These are phyloP conservation scores for Morinoia aosen DNA, from an alignment of 2,888 invertebrate species.

Conservation along the genomic window DNA sequence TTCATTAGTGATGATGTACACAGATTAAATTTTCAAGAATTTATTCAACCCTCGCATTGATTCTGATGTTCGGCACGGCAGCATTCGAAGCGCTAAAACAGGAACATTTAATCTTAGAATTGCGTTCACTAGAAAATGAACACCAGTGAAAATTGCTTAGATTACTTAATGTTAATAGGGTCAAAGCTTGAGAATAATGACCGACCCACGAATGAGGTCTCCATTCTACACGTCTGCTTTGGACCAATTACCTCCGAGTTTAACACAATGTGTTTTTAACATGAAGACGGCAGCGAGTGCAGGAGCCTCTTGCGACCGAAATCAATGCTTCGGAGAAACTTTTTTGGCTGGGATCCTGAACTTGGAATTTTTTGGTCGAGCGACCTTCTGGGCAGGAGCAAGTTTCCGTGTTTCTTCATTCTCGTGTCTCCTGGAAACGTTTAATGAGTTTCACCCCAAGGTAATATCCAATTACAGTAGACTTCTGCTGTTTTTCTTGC, in stretches of 20 bases:
- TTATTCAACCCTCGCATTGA: too few relatives aligned
- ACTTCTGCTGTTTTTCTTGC: background rate
- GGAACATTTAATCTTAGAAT: background rate
- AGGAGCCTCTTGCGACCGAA: background rate
- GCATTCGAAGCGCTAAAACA: background rate
- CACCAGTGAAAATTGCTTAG: background rate
- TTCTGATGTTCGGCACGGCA: too few relatives aligned
- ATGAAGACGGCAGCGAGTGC: background rate
- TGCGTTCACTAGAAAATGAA: background rate
- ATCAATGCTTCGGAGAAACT: background rate
- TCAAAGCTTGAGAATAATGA: background rate
- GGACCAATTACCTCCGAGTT: background rate
- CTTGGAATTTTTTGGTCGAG: background rate
- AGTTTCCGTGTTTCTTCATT: background rate
- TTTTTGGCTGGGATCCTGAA: slow-evolving; percentile 17
- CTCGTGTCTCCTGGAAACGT: background rate
- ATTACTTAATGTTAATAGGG: background rate
- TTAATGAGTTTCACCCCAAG: background rate
- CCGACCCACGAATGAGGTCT: background rate
- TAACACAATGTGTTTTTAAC: background rate
- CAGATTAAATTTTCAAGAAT: too few relatives aligned
- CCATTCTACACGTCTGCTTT: background rate
- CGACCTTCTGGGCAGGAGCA: background rate
- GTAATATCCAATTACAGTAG: background rate
- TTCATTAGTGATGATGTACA: too few relatives aligned